Percentiles rank a stretch among this genome's conserved stretches.
These are phyloP conservation scores for Coregonus ussuriensis DNA, from an alignment of 2,797 vertebrate species.

Conservation along the genomic window DNA sequence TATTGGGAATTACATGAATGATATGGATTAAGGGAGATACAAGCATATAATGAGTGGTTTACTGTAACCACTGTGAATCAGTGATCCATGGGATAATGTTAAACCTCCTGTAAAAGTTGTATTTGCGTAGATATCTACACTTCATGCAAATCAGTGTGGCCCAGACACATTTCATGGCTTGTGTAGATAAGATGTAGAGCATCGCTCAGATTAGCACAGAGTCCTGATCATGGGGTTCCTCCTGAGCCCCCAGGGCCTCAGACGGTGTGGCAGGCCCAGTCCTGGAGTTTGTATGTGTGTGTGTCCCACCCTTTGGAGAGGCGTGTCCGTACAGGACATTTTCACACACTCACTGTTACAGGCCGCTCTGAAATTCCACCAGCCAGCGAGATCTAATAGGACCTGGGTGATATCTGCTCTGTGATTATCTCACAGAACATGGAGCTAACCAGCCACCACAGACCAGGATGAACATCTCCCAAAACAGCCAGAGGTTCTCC, in stretches of 20 bases:
- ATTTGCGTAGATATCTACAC: not conserved
- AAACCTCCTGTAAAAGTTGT: conserved; percentile 6
- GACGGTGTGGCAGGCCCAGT: not conserved
- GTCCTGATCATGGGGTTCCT: not conserved
- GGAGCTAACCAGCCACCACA: not conserved
- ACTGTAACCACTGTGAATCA: not conserved
- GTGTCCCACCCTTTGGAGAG: not conserved
- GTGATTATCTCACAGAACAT: not conserved
- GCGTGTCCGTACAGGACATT: conserved; percentile 15
- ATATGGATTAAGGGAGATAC: not conserved
- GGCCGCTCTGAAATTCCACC: conserved; percentile 49
- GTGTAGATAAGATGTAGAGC: no score
- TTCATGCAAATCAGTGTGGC: not conserved
- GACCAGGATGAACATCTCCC: not conserved
- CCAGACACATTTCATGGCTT: not conserved
- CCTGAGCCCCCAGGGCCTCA: not conserved
- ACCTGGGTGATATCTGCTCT: conserved; percentile 23
- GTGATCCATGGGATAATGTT: not conserved
- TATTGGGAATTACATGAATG: not conserved
- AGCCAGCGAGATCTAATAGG: conserved; percentile 17
- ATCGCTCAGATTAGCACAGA: no score
- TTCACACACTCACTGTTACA: conserved; percentile 37
- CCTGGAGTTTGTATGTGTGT: not conserved
- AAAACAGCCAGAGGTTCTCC: not conserved
- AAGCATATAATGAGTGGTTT: not conserved